phyloP scores from a whole-genome alignment of 2,113 vertebrate genomes.

The Thalassoma bifasciatum region DNA sequence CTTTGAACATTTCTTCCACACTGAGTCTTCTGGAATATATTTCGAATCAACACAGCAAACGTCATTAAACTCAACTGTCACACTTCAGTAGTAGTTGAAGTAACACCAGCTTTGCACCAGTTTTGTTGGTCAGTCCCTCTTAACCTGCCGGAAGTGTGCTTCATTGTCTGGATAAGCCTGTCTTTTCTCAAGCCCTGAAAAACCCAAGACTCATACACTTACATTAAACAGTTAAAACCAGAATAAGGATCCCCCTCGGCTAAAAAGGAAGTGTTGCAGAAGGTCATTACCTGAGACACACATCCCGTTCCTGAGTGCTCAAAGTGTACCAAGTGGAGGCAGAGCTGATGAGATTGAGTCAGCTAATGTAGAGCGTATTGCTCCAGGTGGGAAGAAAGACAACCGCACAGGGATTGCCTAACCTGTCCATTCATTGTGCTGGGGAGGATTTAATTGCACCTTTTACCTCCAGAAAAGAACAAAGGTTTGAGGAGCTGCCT shows the following conservation, averaged over 20 bases:
- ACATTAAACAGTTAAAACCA: not conserved
- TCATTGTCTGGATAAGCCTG: too few relatives aligned
- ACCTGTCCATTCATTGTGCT: constrained; percentile 17
- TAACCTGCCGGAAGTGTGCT: not conserved
- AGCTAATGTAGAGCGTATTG: constrained; percentile 24
- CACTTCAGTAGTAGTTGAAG: too few relatives aligned
- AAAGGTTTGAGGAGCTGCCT: constrained; percentile 45
- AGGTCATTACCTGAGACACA: not conserved
- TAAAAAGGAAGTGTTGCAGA: not conserved
- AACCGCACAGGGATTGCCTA: constrained; percentile 14
- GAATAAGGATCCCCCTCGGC: not conserved
- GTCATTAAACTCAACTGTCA: too few relatives aligned
- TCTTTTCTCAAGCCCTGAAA: not conserved
- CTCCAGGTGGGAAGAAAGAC: not conserved
- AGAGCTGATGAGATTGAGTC: constrained; percentile 42
- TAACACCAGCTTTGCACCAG: too few relatives aligned
- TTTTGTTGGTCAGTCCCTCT: not conserved
- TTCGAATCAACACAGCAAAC: too few relatives aligned
- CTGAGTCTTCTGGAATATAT: too few relatives aligned
- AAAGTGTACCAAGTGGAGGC: constrained; percentile 8
- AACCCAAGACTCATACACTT: not conserved
- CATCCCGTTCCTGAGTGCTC: not conserved
- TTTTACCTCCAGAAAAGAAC: constrained; percentile 34
- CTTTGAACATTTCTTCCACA: too few relatives aligned
- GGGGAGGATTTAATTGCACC: constrained; percentile 52